A percentile compares a stretch with the other conserved stretches of the same genome.
Conservation (phyloP, 1,140 invertebrate species). For the Sycophila sp. region DNA sequence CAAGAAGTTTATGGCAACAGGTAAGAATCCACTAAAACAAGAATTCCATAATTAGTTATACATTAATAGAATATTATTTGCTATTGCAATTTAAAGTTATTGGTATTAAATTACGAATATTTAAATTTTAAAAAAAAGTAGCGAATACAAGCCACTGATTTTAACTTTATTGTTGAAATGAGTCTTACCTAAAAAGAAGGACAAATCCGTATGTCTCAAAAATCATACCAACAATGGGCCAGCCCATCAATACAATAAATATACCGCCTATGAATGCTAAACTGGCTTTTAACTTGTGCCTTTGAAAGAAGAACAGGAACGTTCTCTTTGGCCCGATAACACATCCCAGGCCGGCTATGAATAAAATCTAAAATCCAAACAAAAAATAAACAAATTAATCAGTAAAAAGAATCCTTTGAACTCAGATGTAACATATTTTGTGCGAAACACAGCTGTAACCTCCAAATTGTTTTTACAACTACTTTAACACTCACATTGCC, state of each 20-base stretch:
- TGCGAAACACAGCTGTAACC: neutral
- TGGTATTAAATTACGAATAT: too few relatives aligned
- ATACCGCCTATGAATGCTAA: conserved; percentile 95
- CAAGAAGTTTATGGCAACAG: conserved; percentile 89
- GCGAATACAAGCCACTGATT: neutral
- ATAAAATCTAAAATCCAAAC: conserved; percentile 91
- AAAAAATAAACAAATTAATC: too few relatives aligned
- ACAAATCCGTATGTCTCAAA: conserved; percentile 92
- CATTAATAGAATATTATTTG: neutral
- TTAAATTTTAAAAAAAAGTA: neutral
- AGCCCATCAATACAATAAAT: conserved; percentile 92
- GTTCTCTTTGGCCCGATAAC: conserved; percentile 97
- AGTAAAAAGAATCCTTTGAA: too few relatives aligned
- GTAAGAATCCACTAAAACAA: conserved; percentile 81
- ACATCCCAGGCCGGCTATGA: conserved; percentile 93
- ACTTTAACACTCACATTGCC: conserved; percentile 92
- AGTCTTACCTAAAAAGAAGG: conserved; percentile 77
- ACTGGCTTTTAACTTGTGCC: conserved; percentile 94
- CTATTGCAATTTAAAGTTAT: neutral
- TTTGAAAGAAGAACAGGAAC: conserved; percentile 97
- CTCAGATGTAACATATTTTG: neutral
- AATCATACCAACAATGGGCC: conserved; percentile 95
- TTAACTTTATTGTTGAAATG: neutral
- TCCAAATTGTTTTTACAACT: neutral
- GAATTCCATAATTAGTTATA: conserved; percentile 37